A percentile compares a stretch with the other conserved stretches of the same genome.
Conservation (phyloP, 2,888 invertebrate genomes). For the Syrphus vitripennis region DNA sequence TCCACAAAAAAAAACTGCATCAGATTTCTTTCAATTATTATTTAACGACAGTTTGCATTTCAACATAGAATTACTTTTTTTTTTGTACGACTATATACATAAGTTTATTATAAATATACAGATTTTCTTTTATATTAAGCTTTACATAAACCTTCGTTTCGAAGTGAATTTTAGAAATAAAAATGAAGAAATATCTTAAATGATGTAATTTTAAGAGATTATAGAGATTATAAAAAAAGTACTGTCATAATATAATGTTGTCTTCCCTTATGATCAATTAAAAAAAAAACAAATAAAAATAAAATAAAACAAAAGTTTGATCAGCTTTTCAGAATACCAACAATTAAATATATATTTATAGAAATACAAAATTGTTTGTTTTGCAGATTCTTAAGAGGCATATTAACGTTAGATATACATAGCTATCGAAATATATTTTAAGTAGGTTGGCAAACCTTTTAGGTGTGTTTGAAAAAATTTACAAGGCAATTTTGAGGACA, state of each 20-base stretch:
- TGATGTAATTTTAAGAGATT: background rate
- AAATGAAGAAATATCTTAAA: background rate
- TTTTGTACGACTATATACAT: background rate
- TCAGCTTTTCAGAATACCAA: background rate
- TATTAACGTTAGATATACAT: no score
- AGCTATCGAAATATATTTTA: no score
- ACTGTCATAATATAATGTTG: slow-evolving; percentile 7
- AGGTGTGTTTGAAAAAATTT: no score
- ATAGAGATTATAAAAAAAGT: background rate
- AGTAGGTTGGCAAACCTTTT: no score
- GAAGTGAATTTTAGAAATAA: background rate
- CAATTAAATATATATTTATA: background rate
- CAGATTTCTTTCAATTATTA: background rate
- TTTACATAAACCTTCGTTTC: background rate
- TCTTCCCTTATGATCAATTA: slow-evolving; percentile 3
- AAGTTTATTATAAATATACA: background rate
- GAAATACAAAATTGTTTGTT: background rate
- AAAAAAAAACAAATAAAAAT: background rate
- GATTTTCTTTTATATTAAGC: background rate
- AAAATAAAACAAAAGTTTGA: no score
- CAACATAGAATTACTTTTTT: background rate
- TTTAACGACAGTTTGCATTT: background rate
- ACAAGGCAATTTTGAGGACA: no score
- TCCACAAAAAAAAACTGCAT: slow-evolving; percentile 12
- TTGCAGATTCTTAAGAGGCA: no score